Evolutionary conservation across 2,113 vertebrate species (phyloP).

Genomic region (Numida meleagris): DNA sequence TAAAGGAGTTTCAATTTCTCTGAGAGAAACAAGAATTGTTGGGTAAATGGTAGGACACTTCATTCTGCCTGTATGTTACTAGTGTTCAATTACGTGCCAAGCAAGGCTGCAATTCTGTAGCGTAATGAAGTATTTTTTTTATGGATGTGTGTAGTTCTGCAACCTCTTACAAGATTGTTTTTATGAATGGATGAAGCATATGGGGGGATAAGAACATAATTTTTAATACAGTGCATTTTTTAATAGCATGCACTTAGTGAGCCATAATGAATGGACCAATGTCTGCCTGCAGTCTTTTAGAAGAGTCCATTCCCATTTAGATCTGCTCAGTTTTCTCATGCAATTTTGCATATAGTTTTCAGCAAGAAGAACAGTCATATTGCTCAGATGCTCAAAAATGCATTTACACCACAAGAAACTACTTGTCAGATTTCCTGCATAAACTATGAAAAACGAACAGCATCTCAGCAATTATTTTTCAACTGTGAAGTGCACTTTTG

Average conservation of each 20-base stretch:
- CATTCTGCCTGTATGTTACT: not conserved
- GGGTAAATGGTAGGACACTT: not conserved
- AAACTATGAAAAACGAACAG: not conserved
- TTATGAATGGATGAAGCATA: not conserved
- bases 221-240: not conserved
- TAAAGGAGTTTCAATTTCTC: constrained; percentile 10
- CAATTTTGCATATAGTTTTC: not conserved
- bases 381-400: not conserved
- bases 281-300: not conserved
- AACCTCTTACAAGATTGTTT: not conserved
- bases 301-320: not conserved
- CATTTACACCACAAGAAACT: not conserved
- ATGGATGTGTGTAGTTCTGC: not conserved
- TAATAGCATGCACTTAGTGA: not conserved
- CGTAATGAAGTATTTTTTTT: not conserved
- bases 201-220: not conserved
- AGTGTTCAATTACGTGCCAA: not conserved
- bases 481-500: constrained; percentile 26
- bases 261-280: not conserved
- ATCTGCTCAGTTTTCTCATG: not conserved
- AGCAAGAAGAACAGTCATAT: not conserved
- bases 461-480: constrained; percentile 42
- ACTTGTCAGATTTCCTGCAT: constrained; percentile 9
- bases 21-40: constrained; percentile 26
- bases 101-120: not conserved